Percentiles rank a stretch among this genome's conserved stretches.
These are phyloP conservation scores for Axis porcinus DNA, from an alignment of 2,113 vertebrate genomes.

Conservation along the genomic window DNA sequence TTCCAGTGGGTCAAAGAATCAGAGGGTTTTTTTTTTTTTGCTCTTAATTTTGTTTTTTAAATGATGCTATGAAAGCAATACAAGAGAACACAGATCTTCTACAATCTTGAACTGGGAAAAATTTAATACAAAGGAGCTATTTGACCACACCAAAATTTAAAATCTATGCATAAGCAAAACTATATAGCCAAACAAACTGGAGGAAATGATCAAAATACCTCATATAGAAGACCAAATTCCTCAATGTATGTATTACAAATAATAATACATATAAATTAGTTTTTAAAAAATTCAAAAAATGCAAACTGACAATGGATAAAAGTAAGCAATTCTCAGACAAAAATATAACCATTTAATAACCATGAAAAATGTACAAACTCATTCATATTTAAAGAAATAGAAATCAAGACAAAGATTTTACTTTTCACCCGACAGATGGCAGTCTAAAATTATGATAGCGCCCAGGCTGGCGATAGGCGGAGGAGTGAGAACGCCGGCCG, in stretches of 20 bases:
- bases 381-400: slow-evolving; percentile 1
- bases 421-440: neutral
- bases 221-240: slow-evolving; percentile 5
- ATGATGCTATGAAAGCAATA: neutral
- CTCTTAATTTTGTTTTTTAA: slow-evolving; percentile 12
- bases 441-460: neutral
- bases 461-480: too few species aligned
- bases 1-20: neutral
- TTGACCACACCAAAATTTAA: slow-evolving; percentile 8
- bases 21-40: neutral
- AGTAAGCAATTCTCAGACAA: neutral
- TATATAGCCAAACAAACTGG: neutral
- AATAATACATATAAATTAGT: neutral
- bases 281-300: neutral
- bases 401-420: neutral
- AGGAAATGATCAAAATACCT: neutral
- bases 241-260: neutral
- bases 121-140: neutral
- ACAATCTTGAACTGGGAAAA: slow-evolving; percentile 6
- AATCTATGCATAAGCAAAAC: neutral
- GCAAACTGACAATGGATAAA: neutral
- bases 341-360: neutral
- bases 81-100: neutral
- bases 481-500: too few species aligned
- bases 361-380: neutral